These are phyloP conservation scores for Chrysolina americana DNA, from an alignment of 2,888 invertebrate species.

Conservation along the genomic window DNA sequence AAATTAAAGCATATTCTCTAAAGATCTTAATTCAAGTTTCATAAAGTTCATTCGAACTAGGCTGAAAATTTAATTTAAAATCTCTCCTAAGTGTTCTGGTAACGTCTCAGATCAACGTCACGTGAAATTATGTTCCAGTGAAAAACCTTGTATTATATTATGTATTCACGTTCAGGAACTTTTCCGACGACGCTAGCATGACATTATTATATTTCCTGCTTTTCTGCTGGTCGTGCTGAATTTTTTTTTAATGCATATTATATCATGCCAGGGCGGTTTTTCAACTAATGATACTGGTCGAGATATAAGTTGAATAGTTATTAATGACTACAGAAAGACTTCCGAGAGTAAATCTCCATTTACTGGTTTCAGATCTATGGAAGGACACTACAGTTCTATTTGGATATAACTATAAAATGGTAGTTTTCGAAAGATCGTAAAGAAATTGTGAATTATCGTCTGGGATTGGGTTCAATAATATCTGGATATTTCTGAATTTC, in stretches of 20 bases:
- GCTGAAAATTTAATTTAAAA: constrained; percentile 9
- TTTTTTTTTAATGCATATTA: neutral
- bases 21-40: neutral
- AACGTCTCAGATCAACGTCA: neutral
- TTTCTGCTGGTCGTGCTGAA: neutral
- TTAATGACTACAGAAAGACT: neutral
- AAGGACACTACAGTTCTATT: neutral
- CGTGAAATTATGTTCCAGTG: constrained; percentile 2
- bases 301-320: neutral
- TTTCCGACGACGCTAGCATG: neutral
- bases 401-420: neutral
- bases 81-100: neutral
- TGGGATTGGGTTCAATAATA: too few species aligned
- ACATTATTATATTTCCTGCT: neutral
- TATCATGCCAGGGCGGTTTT: neutral
- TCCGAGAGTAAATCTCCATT: neutral
- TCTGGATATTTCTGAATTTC: too few species aligned
- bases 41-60: neutral
- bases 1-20: neutral
- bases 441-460: too few species aligned
- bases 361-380: neutral
- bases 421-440: too few species aligned
- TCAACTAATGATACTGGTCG: neutral
- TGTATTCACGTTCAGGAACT: neutral
- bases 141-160: constrained; percentile 2